Evolutionary conservation across 2,888 invertebrate species (phyloP).

Genomic region (Nomada lathburiana): DNA sequence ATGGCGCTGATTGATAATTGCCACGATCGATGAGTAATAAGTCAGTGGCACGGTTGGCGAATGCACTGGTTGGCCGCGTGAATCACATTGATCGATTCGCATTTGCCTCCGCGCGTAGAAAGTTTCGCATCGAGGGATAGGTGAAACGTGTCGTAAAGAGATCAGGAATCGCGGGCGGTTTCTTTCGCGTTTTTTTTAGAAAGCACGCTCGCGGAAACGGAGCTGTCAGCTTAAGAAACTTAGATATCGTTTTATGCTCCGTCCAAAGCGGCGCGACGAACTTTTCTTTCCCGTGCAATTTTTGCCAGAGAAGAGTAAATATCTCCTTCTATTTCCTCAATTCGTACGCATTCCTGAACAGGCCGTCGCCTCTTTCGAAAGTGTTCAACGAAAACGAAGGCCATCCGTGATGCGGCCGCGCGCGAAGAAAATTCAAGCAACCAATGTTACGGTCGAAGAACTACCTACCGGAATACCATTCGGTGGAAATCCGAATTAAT

Average conservation of each 20-base stretch:
- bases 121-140: constrained; percentile 19
- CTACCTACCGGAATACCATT: too few relatives aligned
- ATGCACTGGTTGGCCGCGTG: background rate
- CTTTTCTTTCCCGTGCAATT: background rate
- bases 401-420: too few relatives aligned
- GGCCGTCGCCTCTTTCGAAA: background rate
- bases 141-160: constrained; percentile 22
- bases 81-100: constrained; percentile 7
- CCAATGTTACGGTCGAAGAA: too few relatives aligned
- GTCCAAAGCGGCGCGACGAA: background rate
- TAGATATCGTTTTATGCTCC: background rate
- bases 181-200: background rate
- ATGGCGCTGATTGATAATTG: constrained; percentile 36
- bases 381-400: background rate
- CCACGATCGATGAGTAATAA: constrained; percentile 33
- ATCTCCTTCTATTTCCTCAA: background rate
- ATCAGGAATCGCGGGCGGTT: background rate
- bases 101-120: constrained; percentile 6
- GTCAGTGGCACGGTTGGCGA: constrained; percentile 14
- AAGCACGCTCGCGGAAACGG: background rate
- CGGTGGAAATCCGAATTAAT: too few relatives aligned
- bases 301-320: constrained; percentile 3
- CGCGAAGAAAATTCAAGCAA: too few relatives aligned
- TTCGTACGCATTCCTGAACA: too few relatives aligned
- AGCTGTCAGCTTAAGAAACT: background rate